phyloP scores from a whole-genome alignment of 2,797 vertebrate genomes.

The Orientallactaga sibirica region DNA sequence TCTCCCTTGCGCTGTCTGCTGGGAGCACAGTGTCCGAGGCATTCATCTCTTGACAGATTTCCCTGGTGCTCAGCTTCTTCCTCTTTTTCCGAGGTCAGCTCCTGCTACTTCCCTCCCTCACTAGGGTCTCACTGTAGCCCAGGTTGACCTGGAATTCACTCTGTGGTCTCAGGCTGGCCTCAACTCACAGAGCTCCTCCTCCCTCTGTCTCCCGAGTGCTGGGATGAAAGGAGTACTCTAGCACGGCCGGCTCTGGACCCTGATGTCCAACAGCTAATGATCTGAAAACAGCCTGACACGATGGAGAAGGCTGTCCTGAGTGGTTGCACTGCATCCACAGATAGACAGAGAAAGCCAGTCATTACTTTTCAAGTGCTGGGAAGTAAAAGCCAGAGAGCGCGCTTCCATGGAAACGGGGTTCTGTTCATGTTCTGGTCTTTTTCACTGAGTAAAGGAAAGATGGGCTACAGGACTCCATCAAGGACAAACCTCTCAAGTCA shows the following conservation, averaged over 20 bases:
- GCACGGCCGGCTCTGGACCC: background rate
- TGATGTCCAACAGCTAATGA: conserved; percentile 54
- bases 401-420: conserved; percentile 69
- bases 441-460: conserved; percentile 42
- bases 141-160: too few relatives aligned
- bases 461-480: background rate
- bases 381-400: conserved; percentile 26
- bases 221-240: too few relatives aligned
- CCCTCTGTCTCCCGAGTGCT: too few relatives aligned
- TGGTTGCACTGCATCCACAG: background rate
- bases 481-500: background rate
- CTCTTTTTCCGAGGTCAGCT: background rate
- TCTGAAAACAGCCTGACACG: conserved; percentile 42
- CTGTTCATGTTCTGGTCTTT: conserved; percentile 66
- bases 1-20: background rate
- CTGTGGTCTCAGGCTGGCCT: too few relatives aligned
- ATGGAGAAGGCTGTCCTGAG: background rate
- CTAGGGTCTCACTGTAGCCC: too few relatives aligned
- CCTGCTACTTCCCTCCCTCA: background rate
- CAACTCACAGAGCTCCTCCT: too few relatives aligned
- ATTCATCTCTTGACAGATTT: background rate
- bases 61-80: background rate
- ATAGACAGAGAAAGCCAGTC: conserved; percentile 66
- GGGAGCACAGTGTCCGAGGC: background rate
- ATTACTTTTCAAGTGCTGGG: conserved; percentile 66